phyloP scores from a whole-genome alignment of 2,797 vertebrate species.

The Enoplosus armatus region DNA sequence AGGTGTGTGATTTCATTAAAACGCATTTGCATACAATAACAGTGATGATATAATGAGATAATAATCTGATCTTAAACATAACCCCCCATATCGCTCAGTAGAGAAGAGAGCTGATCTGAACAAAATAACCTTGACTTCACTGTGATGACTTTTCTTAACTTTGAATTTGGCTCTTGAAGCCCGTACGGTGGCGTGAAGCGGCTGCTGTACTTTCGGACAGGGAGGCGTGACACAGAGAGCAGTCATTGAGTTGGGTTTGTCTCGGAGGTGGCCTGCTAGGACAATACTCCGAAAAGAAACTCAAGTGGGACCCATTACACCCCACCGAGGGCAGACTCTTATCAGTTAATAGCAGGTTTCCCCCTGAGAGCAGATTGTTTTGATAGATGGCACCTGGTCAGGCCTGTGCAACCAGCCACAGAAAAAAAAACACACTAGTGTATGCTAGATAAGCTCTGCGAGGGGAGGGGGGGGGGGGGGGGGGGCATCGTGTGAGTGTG shows the following conservation, averaged over 20 bases:
- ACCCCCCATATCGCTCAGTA: neutral
- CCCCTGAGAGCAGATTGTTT: slow-evolving; percentile 84
- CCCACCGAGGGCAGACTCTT: slow-evolving; percentile 77
- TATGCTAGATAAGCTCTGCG: slow-evolving; percentile 69
- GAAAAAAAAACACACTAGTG: slow-evolving; percentile 56
- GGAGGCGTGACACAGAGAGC: slow-evolving; percentile 37
- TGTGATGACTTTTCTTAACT: neutral
- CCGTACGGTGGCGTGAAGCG: neutral
- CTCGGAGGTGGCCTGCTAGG: slow-evolving; percentile 72
- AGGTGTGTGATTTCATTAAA: neutral
- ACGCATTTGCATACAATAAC: neutral
- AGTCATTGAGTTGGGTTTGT: slow-evolving; percentile 54
- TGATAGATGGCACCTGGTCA: slow-evolving; percentile 85
- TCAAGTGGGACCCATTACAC: slow-evolving; percentile 85
- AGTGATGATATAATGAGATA: neutral
- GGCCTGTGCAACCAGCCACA: slow-evolving; percentile 67
- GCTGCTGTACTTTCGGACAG: slow-evolving; percentile 11
- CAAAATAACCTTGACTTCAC: neutral
- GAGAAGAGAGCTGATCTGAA: neutral
- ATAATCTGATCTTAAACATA: neutral
- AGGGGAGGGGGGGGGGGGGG: neutral
- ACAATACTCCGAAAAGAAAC: slow-evolving; percentile 77
- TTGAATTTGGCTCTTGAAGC: neutral
- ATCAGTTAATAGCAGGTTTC: slow-evolving; percentile 88
- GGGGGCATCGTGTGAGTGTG: slow-evolving; percentile 31